A percentile compares a stretch with the other conserved stretches of the same genome.
phyloP scores from a whole-genome alignment of 2,797 vertebrate species.

The Serranus cabrilla region DNA sequence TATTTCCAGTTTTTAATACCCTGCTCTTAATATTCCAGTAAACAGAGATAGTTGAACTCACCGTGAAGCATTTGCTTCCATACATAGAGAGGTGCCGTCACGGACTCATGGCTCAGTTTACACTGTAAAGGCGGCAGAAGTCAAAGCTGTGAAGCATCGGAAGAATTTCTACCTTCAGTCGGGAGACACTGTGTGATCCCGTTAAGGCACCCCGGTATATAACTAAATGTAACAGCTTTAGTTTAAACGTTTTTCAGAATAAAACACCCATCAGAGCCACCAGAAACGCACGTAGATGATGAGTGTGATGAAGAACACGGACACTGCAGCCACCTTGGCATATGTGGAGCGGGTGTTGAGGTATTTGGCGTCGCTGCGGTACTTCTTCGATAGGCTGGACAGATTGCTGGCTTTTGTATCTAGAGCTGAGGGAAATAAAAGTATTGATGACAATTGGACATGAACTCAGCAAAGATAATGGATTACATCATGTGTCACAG shows the following conservation, averaged over 20 bases:
- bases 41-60: slow-evolving; percentile 16
- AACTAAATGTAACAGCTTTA: slow-evolving; percentile 12
- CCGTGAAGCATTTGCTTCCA: slow-evolving; percentile 23
- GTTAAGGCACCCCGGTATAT: slow-evolving; percentile 46
- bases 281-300: slow-evolving; percentile 95
- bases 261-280: slow-evolving; percentile 90
- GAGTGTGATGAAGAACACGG: slow-evolving; percentile 92
- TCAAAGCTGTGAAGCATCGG: slow-evolving; percentile 3
- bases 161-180: slow-evolving; percentile 1
- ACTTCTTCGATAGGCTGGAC: slow-evolving; percentile 93
- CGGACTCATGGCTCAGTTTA: slow-evolving; percentile 34
- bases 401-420: slow-evolving; percentile 95
- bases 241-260: background rate
- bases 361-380: slow-evolving; percentile 94
- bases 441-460: background rate
- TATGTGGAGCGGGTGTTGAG: slow-evolving; percentile 95
- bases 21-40: slow-evolving; percentile 38
- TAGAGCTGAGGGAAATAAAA: slow-evolving; percentile 83
- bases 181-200: background rate
- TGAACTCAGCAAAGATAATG: background rate
- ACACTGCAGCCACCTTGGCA: slow-evolving; percentile 91
- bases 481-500: background rate
- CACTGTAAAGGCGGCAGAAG: background rate
- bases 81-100: background rate
- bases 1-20: background rate